Evolutionary conservation across 2,113 vertebrate species (phyloP).

Genomic region (Xiphophorus couchianus): DNA sequence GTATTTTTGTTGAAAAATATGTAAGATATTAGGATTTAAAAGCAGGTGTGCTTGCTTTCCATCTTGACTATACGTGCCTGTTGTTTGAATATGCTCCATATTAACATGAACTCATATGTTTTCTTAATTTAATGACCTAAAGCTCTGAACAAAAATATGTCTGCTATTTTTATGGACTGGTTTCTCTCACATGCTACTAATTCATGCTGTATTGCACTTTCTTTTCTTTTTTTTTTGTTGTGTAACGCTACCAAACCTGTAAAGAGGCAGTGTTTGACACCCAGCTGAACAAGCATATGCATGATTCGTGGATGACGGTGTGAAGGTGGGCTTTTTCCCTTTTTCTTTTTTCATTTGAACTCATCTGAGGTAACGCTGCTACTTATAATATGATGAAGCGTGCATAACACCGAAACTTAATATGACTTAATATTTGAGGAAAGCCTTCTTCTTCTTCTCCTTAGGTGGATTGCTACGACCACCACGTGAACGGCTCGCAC

Average conservation of each 20-base stretch:
- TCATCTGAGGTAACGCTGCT: not conserved
- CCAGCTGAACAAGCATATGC: conserved; percentile 30
- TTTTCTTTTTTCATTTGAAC: not conserved
- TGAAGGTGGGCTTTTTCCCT: not conserved
- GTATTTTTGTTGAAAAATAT: not conserved
- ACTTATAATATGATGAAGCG: not conserved
- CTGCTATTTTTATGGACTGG: not conserved
- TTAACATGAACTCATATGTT: not conserved
- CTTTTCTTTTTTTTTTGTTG: conserved; percentile 16
- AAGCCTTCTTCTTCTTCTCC: conserved; percentile 33
- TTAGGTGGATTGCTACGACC: conserved; percentile 93
- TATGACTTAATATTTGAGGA: not conserved
- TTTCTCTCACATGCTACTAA: conserved; percentile 42
- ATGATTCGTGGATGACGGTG: not conserved
- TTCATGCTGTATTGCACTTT: conserved; percentile 12
- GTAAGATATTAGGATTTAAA: not conserved
- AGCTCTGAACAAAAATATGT: not conserved
- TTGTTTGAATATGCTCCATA: not conserved
- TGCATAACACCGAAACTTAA: too few species aligned
- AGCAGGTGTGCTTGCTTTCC: not conserved
- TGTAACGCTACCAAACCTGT: conserved; percentile 27
- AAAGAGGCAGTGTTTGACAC: conserved; percentile 19
- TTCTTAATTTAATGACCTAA: not conserved
- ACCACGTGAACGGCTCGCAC: conserved; percentile 88
- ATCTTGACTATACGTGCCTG: not conserved